Evolutionary conservation across 2,888 invertebrate species (phyloP).

Genomic region (Mimas tiliae): DNA sequence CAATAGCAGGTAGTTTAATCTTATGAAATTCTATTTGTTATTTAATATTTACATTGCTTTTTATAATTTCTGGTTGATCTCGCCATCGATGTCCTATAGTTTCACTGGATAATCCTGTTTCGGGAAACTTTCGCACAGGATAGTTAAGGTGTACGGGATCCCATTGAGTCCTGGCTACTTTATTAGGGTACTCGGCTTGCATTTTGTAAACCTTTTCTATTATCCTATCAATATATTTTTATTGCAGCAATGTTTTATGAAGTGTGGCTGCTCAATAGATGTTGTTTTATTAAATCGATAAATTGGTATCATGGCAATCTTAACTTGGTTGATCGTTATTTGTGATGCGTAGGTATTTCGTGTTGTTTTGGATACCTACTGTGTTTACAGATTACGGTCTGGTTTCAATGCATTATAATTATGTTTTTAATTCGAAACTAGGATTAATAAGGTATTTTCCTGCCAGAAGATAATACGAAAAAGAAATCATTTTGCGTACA

Average conservation of each 20-base stretch:
- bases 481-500: no score
- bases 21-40: neutral
- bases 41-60: constrained; percentile 50
- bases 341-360: no score
- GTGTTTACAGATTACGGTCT: no score
- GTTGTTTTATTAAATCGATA: neutral
- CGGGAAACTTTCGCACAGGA: constrained; percentile 61
- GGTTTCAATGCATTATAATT: no score
- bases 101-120: constrained; percentile 61
- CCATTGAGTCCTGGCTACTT: constrained; percentile 54
- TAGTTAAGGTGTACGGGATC: constrained; percentile 65
- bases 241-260: neutral
- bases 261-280: neutral
- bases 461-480: no score
- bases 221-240: neutral
- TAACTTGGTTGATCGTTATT: no score
- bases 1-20: no score
- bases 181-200: constrained; percentile 66
- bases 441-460: no score
- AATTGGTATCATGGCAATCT: neutral
- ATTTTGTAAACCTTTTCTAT: constrained; percentile 38
- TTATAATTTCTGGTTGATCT: constrained; percentile 57
- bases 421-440: no score
- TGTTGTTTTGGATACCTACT: no score
- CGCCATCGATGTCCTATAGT: constrained; percentile 58